These are phyloP conservation scores for Rhinoraja longicauda DNA, from an alignment of 2,797 vertebrate genomes.

Conservation along the genomic window DNA sequence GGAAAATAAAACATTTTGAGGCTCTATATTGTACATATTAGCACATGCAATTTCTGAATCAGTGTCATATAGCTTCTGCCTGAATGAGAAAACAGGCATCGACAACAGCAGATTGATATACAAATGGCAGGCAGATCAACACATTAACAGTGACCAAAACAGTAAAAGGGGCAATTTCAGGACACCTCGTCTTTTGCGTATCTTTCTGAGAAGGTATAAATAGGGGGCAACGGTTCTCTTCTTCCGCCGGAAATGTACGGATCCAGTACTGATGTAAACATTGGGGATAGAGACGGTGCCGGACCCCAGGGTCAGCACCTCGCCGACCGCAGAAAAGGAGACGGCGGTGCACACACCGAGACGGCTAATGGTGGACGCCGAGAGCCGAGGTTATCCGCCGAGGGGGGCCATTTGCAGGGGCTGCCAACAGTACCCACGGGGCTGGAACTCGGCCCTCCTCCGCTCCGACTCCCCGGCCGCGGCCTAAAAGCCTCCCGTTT, in stretches of 20 bases:
- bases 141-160: neutral
- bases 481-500: neutral
- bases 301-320: neutral
- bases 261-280: neutral
- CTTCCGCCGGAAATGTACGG: neutral
- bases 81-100: neutral
- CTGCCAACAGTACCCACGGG: neutral
- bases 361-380: neutral
- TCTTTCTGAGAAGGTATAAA: neutral
- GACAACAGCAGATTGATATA: neutral
- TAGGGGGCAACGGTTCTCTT: neutral
- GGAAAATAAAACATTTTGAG: neutral
- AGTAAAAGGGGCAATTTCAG: neutral
- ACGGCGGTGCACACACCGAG: neutral
- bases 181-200: neutral
- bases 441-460: neutral
- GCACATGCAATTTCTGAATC: neutral
- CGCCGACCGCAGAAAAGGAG: neutral
- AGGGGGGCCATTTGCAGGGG: neutral
- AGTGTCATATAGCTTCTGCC: neutral
- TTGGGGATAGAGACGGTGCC: neutral
- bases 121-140: neutral
- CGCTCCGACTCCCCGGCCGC: neutral
- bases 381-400: neutral
- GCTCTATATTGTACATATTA: neutral